Evolutionary conservation across 2,113 vertebrate genomes (phyloP).

Genomic region (Spheniscus mendiculus): DNA sequence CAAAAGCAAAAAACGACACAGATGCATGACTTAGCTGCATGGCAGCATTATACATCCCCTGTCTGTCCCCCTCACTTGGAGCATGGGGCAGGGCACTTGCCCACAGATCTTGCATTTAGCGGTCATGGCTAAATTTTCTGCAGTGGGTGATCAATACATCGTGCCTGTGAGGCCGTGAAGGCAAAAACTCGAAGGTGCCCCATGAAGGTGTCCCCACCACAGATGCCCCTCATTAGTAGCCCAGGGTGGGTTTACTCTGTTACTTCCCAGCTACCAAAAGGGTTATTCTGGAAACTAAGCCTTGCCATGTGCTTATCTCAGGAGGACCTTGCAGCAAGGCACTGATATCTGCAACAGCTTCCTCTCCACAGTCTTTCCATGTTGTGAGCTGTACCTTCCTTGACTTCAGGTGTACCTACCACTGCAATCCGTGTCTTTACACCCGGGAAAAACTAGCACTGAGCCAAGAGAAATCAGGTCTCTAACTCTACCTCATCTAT

Average conservation of each 20-base stretch:
- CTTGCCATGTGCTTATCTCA: not conserved
- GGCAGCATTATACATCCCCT: not conserved
- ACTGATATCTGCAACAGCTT: not conserved
- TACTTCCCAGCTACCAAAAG: not conserved
- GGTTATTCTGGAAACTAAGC: not conserved
- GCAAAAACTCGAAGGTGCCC: not conserved
- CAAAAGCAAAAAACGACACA: not conserved
- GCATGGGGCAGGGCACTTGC: not conserved
- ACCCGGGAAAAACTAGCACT: not conserved
- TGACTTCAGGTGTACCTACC: not conserved
- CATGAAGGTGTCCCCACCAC: not conserved
- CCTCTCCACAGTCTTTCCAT: not conserved
- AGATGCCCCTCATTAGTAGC: not conserved
- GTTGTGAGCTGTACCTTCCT: not conserved
- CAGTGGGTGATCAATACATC: not conserved
- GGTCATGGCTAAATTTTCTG: not conserved
- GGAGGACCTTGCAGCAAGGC: not conserved
- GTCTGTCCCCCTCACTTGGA: not conserved
- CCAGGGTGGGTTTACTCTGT: not conserved
- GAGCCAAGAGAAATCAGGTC: not conserved
- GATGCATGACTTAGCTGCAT: not conserved
- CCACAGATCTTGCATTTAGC: not conserved
- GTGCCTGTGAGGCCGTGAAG: not conserved
- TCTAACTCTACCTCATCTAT: not conserved
- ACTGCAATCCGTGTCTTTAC: not conserved